Percentiles rank a stretch among this genome's conserved stretches.
phyloP scores from a whole-genome alignment of 1,140 invertebrate genomes.

The Drosophila azteca region DNA sequence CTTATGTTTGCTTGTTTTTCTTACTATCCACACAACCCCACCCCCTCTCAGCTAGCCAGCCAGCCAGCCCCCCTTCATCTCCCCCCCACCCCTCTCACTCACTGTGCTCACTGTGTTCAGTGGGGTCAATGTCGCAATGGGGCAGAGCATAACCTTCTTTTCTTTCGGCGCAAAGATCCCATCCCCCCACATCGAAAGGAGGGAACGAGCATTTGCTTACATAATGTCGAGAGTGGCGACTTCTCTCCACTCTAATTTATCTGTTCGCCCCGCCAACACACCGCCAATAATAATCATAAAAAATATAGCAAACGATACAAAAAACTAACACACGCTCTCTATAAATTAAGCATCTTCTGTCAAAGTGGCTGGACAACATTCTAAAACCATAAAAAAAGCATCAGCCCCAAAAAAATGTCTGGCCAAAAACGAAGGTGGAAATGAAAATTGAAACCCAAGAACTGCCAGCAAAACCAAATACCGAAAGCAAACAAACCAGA shows the following conservation, averaged over 20 bases:
- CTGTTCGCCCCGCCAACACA: conserved; percentile 50
- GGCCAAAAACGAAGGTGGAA: conserved; percentile 58
- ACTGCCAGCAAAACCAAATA: not conserved
- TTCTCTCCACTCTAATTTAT: conserved; percentile 58
- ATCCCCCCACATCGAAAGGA: conserved; percentile 6
- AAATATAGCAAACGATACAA: conserved; percentile 46
- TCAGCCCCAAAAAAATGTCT: conserved; percentile 38
- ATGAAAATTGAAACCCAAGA: conserved; percentile 44
- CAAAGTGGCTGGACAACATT: conserved; percentile 78
- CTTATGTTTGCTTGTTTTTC: conserved; percentile 40
- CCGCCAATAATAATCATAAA: conserved; percentile 35
- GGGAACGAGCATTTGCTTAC: conserved; percentile 44
- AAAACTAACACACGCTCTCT: conserved; percentile 14
- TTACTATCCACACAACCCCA: conserved; percentile 9
- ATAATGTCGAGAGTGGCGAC: conserved; percentile 35
- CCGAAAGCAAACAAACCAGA: conserved; percentile 37
- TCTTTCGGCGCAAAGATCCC: conserved; percentile 5
- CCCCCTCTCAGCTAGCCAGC: not conserved
- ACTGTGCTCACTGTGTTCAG: conserved; percentile 35
- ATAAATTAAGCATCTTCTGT: conserved; percentile 66
- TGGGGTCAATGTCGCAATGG: conserved; percentile 80
- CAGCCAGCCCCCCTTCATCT: not conserved
- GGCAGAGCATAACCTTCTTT: conserved; percentile 22
- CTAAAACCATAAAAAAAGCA: conserved; percentile 73
- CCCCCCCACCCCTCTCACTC: conserved; percentile 12